Evolutionary conservation across 2,888 invertebrate genomes (phyloP), one percentile per base, ranked within the genome.

Genomic region (Germaria angustata): DNA sequence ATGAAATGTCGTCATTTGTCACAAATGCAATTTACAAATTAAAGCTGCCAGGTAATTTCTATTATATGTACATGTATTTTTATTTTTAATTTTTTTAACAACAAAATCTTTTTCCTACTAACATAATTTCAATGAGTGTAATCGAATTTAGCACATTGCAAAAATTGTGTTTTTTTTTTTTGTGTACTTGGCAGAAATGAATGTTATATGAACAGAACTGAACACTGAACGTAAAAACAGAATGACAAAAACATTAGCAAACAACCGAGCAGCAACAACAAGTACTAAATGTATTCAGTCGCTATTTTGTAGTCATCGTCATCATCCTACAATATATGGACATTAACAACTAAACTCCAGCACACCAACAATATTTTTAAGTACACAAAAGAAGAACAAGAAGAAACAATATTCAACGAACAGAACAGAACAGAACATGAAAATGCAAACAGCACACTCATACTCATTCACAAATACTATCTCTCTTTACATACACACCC

Each of bases 341-440:
- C 28, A 69, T 36, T 53, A 73, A 53, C 63, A 80, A 80, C 46
- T 69, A 69, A 63, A 80, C 68, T 69, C 34, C 68, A 75, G 80
- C 53, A 69, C 75, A 77, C n/a, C n/a, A n/a, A 41, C 55, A 63
- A 63, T 68, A 75, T 80, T 71, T 63, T 80, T 76, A 63, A 65
- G 80, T 63, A 80, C 63, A 76, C 49, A 76, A 39, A 71, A 63
- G 24, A 15, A 73, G n/a, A 59, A 63, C n/a, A 80, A 36, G n/a
- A 71, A 20, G n/a, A 61, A 63, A 61, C 24, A 32, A 61, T 59
- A 72, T 41, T 46, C 68, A 41, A 75, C n/a, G 44, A 53, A 46
- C 44, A 65, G 55, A 75, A 75, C n/a, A n/a, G n/a, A n/a, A n/a
- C n/a, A 28, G 6, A 28, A 28, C 36, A 75, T 66, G 32, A 72